These are phyloP conservation scores for Oreortyx pictus DNA, from an alignment of 2,797 vertebrate species.

Conservation along the genomic window DNA sequence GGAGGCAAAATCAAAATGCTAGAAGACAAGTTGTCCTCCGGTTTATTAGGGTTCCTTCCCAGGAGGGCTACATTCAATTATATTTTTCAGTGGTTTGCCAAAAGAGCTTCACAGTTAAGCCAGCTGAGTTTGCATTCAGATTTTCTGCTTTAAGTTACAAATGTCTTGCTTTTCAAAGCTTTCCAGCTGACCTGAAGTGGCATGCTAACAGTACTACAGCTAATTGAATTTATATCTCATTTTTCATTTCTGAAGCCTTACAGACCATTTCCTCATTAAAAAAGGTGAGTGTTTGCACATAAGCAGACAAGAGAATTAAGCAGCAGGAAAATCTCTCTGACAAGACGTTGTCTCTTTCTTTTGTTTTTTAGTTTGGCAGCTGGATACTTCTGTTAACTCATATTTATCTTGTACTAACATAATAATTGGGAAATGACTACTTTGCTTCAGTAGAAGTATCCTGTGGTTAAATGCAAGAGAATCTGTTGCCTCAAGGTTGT, in stretches of 20 bases:
- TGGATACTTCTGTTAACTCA: conserved; percentile 6
- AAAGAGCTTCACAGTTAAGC: conserved; percentile 55
- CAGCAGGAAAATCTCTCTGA: not conserved
- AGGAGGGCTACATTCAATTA: conserved; percentile 66
- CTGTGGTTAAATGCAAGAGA: not conserved
- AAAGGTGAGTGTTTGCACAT: conserved; percentile 45
- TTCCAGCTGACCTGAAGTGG: conserved; percentile 61
- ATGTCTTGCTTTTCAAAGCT: conserved; percentile 51
- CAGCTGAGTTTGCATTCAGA: conserved; percentile 50
- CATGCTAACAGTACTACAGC: conserved; percentile 30
- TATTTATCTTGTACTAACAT: not conserved
- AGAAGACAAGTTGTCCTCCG: conserved; percentile 57
- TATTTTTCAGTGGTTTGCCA: conserved; percentile 44
- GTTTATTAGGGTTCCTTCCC: conserved; percentile 62
- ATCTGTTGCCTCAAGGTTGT: conserved; percentile 7
- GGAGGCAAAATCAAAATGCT: conserved; percentile 56
- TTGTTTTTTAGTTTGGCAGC: conserved; percentile 37
- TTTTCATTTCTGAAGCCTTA: conserved; percentile 35
- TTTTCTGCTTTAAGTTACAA: conserved; percentile 62
- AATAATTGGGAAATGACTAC: conserved; percentile 36
- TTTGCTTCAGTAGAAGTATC: not conserved
- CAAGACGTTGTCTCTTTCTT: not conserved
- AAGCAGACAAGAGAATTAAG: conserved; percentile 25
- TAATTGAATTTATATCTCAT: conserved; percentile 57
- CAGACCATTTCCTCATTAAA: conserved; percentile 27